Percentiles rank a stretch among this genome's conserved stretches.
These are phyloP conservation scores for Heteronetta atricapilla DNA, from an alignment of 2,113 vertebrate genomes.

Conservation along the genomic window DNA sequence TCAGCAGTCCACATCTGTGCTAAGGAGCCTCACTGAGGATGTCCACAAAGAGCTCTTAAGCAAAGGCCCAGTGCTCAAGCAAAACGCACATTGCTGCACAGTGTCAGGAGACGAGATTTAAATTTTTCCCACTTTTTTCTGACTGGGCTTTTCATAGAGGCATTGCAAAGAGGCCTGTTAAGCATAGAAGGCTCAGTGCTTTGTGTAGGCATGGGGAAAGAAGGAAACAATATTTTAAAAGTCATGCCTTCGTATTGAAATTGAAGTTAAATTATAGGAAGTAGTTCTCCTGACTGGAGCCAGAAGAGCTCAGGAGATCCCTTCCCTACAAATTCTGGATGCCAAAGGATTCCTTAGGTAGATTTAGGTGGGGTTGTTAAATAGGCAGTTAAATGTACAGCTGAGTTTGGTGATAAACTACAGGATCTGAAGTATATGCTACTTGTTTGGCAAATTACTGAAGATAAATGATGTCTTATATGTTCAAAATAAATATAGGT, in stretches of 20 bases:
- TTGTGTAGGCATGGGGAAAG: not conserved
- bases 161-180: not conserved
- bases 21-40: not conserved
- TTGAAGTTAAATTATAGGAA: not conserved
- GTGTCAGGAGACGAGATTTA: not conserved
- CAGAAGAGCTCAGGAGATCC: not conserved
- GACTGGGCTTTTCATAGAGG: not conserved
- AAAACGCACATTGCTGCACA: not conserved
- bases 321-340: not conserved
- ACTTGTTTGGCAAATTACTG: not conserved
- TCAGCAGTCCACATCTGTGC: slow-evolving; percentile 22
- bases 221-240: not conserved
- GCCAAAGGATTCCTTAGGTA: not conserved
- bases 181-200: not conserved
- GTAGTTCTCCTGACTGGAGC: not conserved
- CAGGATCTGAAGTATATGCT: not conserved
- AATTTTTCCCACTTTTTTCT: not conserved
- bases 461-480: not conserved
- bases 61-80: not conserved
- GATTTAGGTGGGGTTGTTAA: not conserved
- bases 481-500: not conserved
- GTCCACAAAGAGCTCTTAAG: not conserved
- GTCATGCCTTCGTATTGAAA: not conserved
- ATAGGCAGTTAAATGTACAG: not conserved
- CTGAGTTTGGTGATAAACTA: not conserved